These are phyloP conservation scores for Papilio aristodemus DNA, from an alignment of 1,140 invertebrate genomes.

Conservation along the genomic window DNA sequence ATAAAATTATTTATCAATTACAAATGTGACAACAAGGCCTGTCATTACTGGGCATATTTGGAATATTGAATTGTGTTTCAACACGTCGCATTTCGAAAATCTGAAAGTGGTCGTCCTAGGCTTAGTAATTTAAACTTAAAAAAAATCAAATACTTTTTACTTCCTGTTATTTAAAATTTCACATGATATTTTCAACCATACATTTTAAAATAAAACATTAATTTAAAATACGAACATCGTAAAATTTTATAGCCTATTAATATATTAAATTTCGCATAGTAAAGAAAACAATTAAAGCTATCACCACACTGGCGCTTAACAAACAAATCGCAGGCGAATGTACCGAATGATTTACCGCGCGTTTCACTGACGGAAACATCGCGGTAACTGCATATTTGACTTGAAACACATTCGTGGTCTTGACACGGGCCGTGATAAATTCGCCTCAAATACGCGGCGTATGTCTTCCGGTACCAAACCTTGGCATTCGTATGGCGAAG, in stretches of 20 bases:
- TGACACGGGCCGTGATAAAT: slow-evolving; percentile 12
- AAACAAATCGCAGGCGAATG: background rate
- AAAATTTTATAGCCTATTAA: background rate
- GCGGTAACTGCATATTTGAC: slow-evolving; percentile 11
- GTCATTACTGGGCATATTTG: no score
- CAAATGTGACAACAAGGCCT: no score
- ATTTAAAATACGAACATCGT: background rate
- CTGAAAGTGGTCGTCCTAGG: no score
- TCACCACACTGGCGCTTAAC: background rate
- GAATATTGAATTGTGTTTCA: no score
- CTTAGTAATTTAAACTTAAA: no score
- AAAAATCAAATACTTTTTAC: no score
- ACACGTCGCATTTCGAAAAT: no score
- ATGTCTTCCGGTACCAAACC: slow-evolving; percentile 21
- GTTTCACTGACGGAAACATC: slow-evolving; percentile 16
- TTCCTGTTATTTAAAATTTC: no score
- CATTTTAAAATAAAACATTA: background rate
- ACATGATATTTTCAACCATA: no score
- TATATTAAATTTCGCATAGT: background rate
- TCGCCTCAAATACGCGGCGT: background rate
- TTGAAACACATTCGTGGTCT: background rate
- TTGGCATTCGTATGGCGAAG: background rate
- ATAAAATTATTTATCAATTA: no score
- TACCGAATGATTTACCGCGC: slow-evolving; percentile 7
- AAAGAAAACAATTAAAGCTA: background rate